Conservation (phyloP, 23 tunicate genomes). For the Trididemnum nubilum region DNA sequence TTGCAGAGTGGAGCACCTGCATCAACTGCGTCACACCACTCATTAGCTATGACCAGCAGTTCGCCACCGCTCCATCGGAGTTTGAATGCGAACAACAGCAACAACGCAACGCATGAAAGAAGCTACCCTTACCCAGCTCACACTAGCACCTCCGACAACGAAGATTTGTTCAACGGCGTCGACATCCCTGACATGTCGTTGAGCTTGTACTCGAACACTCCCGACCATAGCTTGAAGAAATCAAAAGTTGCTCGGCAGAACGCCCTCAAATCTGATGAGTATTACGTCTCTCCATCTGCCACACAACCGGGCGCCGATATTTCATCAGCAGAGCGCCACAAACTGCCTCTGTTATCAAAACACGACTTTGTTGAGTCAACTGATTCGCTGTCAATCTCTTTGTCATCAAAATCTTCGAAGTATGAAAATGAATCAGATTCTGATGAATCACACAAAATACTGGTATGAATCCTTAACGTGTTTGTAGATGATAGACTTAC, state of each 20-base stretch:
- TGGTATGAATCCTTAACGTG: not conserved
- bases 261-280: slow-evolving; percentile 1
- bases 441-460: not conserved
- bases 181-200: slow-evolving; percentile 44
- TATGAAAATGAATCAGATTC: not conserved
- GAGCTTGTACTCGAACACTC: slow-evolving; percentile 7
- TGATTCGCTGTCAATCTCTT: not conserved
- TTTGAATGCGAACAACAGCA: not conserved
- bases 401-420: not conserved
- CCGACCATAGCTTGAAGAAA: not conserved
- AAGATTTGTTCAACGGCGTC: slow-evolving; percentile 28
- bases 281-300: not conserved
- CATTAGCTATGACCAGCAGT: slow-evolving; percentile 1
- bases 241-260: not conserved
- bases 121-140: not conserved
- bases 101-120: not conserved
- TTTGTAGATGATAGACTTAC: no score
- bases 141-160: slow-evolving; percentile 12
- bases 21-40: slow-evolving; percentile 26
- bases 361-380: not conserved
- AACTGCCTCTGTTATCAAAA: slow-evolving; percentile 37
- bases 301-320: not conserved
- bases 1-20: no score
- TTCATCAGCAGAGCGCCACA: slow-evolving; percentile 15
- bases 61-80: not conserved